Percentiles rank a stretch among this genome's conserved stretches.
These are phyloP conservation scores for Zoroaster sp. DNA, from an alignment of 53 echinoderm and acorn worm genomes.

Conservation along the genomic window DNA sequence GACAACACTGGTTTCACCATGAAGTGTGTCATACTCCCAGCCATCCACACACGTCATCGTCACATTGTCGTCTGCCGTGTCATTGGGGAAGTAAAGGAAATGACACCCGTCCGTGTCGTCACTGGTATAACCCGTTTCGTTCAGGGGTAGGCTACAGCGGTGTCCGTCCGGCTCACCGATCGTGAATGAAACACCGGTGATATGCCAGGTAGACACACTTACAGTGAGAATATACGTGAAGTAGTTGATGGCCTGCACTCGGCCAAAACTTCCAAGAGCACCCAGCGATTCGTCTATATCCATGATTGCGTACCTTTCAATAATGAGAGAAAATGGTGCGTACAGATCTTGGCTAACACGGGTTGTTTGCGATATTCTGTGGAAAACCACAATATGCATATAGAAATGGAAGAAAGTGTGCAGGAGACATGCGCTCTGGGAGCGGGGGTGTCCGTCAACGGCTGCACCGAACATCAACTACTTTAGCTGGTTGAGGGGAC, in stretches of 20 bases:
- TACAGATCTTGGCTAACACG: no score
- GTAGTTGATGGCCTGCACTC: background rate
- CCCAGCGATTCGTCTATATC: conserved; percentile 14
- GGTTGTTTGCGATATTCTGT: no score
- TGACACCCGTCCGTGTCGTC: background rate
- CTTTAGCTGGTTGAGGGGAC: no score
- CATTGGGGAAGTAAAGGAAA: background rate
- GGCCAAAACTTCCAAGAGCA: background rate
- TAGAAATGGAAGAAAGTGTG: no score
- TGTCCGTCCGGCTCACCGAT: conserved; percentile 19
- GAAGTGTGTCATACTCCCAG: conserved; percentile 33
- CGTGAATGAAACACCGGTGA: conserved; percentile 31
- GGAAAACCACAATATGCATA: no score
- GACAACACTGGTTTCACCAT: conserved; percentile 24
- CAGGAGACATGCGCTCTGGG: no score
- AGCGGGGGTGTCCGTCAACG: no score
- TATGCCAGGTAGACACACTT: background rate
- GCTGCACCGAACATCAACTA: no score
- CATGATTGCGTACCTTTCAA: background rate
- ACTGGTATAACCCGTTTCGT: background rate
- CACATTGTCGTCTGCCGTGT: background rate
- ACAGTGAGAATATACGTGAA: background rate
- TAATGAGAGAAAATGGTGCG: no score
- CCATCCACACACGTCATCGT: conserved; percentile 27
- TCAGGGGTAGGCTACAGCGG: conserved; percentile 15